Evolutionary conservation across 2,113 vertebrate genomes (phyloP), one percentile per base, ranked within the genome.

Genomic region (Podarcis muralis): DNA sequence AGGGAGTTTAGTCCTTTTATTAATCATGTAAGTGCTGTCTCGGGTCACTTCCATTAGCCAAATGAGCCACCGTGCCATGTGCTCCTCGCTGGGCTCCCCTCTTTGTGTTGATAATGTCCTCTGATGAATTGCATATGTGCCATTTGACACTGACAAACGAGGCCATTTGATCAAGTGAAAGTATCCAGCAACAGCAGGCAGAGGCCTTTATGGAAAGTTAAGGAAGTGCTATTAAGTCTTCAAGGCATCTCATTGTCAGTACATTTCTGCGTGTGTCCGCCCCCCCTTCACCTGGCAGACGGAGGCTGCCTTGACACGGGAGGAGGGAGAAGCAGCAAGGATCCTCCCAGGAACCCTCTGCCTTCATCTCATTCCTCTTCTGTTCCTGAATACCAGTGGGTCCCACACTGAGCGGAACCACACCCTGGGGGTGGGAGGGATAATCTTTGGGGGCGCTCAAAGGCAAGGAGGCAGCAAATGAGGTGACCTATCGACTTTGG

Each of bases 111-210:
- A 93, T 96, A 94, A 94, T 94, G 95, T 94, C 94, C 94, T 95
- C 92, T 92, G 89, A 79, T 86, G 92, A 91, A 91, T 93, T 71
- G 81, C 92, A 95, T 90, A 93, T 92, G 90, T 95, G 94, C 93
- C 95, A 92, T 93, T 92, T 95, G 96, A 95, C 96, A 93, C 92
- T 97, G 96, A 96, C 94, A 94, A 96, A 96, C 94, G 93, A 94
- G 93, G 90, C 89, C 94, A 93, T 96, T 89, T 94, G 95, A 90
- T 95, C 90, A 93, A 91, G 93, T 87, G 92, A 94, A 92, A 93
- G 89, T 91, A 83, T 93, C 88, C 92, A 53, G 48, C 48, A 95
- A 95, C 81, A 90, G 91, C 93, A 90, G 91, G 90, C 93, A 88
- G 92, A 95, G 94, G 90, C 90, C 90, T 93, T 91, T 93, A 91